These are phyloP conservation scores for Poecilus cupreus DNA, from an alignment of 2,888 invertebrate species.

Conservation along the genomic window DNA sequence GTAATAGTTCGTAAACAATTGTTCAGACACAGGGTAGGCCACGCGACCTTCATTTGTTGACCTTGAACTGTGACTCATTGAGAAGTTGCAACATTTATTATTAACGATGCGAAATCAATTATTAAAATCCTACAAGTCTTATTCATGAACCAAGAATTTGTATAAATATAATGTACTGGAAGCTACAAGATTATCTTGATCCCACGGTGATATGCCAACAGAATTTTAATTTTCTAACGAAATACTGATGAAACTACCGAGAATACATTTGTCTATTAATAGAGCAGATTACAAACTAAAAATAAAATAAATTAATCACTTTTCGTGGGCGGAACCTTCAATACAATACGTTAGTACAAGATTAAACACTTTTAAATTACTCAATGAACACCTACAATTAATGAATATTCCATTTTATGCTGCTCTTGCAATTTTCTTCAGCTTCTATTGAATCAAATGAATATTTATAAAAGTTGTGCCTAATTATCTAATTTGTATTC, in stretches of 20 bases:
- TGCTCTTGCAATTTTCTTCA: neutral
- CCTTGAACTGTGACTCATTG: conserved; percentile 51
- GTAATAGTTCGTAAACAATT: neutral
- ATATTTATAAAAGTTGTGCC: neutral
- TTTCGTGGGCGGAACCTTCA: neutral
- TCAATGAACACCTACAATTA: neutral
- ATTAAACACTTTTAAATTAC: neutral
- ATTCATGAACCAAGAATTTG: neutral
- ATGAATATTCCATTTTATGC: neutral
- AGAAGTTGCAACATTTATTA: conserved; percentile 23
- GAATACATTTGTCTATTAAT: neutral
- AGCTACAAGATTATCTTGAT: too few species aligned
- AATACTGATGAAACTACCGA: neutral
- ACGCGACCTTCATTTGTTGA: conserved; percentile 35
- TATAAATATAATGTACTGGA: too few species aligned
- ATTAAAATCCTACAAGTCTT: neutral
- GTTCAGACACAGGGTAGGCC: conserved; percentile 33
- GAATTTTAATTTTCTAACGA: neutral
- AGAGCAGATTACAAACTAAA: neutral
- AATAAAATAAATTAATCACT: neutral
- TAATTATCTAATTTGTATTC: neutral
- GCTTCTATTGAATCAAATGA: neutral
- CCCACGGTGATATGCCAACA: too few species aligned
- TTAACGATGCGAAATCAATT: neutral
- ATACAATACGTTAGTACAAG: neutral